Conservation (phyloP, 2,888 invertebrate genomes). For the Clostera curtula region DNA sequence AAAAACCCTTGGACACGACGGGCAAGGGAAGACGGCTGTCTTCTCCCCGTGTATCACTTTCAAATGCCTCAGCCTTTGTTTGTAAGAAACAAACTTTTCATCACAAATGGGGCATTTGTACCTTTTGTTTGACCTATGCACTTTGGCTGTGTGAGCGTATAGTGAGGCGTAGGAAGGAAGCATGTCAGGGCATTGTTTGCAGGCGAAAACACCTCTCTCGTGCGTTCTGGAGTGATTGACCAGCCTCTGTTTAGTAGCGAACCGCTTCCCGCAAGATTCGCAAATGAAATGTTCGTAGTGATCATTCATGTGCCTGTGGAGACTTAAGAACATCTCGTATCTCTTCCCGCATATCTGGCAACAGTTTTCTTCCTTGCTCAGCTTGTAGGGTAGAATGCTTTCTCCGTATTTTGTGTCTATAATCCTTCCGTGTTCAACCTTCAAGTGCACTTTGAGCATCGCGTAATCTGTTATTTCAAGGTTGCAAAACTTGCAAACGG, state of each 20-base stretch:
- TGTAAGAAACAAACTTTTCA: slow-evolving; percentile 61
- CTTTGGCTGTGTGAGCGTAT: slow-evolving; percentile 53
- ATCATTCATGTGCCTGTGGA: slow-evolving; percentile 66
- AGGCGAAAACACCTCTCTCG: slow-evolving; percentile 51
- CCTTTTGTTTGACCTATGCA: slow-evolving; percentile 53
- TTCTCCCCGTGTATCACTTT: slow-evolving; percentile 55
- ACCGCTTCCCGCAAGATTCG: slow-evolving; percentile 62
- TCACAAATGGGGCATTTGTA: slow-evolving; percentile 67
- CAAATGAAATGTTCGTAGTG: slow-evolving; percentile 65
- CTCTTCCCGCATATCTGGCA: slow-evolving; percentile 61
- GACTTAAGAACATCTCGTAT: slow-evolving; percentile 60
- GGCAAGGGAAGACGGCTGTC: slow-evolving; percentile 55
- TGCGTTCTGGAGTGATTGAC: slow-evolving; percentile 57
- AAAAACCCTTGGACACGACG: slow-evolving; percentile 57
- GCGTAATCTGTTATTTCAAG: slow-evolving; percentile 39
- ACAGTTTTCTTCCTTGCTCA: slow-evolving; percentile 51
- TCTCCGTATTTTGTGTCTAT: slow-evolving; percentile 54
- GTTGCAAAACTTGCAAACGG: slow-evolving; percentile 49
- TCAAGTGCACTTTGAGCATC: slow-evolving; percentile 45
- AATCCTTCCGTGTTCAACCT: slow-evolving; percentile 38
- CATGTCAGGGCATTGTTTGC: slow-evolving; percentile 50
- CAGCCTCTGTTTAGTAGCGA: slow-evolving; percentile 59
- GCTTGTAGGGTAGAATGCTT: slow-evolving; percentile 56
- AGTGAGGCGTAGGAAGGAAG: slow-evolving; percentile 48
- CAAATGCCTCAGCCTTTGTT: slow-evolving; percentile 55